Base-by-base conservation (phyloP, 2,113 vertebrate genomes). In the Ivindomyrus marchei region DNA sequence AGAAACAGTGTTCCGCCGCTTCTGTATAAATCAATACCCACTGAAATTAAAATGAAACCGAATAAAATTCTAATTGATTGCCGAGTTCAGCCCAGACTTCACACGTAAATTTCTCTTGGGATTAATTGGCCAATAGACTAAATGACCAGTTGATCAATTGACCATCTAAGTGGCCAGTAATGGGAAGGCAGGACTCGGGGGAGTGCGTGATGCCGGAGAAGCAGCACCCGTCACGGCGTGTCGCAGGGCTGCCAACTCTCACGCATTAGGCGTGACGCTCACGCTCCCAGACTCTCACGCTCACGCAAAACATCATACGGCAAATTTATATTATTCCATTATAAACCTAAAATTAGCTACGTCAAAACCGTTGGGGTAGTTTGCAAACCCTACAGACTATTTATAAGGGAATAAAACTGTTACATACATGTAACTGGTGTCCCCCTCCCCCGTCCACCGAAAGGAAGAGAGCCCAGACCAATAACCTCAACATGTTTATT, bases 21-120 rank as follows among this genome's bases (percentile, higher is more conserved):
- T 91, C 70, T 87, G 88, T 90, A 89, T 46, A 62, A 88, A 90
- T 93, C 90, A 89, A 93, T 91, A 93, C 50, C 53, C 88, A 90
- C 87, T 47, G 2, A 93, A 92, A 93, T 89, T 66, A 90, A 93
- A 90, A 91, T 87, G 86, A 21, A 90, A 87, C 88, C n/a, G 83
- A 92, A 94, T 93, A 74, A 92, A 91, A 94, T 94, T 93, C 93
- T 90, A 45, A 92, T 94, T 92, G 93, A 94, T 94, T 91, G 90
- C 77, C 90, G 91, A 89, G 91, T 91, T 91, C 92, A 92, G 93
- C 91, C 50, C 88, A 91, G 91, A 88, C 91, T 92, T 94, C 91
- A 88, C 90, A 56, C 92, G 87, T 89, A 90, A 77, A n/a, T 53
- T 92, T 70, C 90, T 93, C 91, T 56, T 74, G 83, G 88, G 70